phyloP scores from a whole-genome alignment of 2,797 vertebrate genomes.

The Nyctalus aviator region DNA sequence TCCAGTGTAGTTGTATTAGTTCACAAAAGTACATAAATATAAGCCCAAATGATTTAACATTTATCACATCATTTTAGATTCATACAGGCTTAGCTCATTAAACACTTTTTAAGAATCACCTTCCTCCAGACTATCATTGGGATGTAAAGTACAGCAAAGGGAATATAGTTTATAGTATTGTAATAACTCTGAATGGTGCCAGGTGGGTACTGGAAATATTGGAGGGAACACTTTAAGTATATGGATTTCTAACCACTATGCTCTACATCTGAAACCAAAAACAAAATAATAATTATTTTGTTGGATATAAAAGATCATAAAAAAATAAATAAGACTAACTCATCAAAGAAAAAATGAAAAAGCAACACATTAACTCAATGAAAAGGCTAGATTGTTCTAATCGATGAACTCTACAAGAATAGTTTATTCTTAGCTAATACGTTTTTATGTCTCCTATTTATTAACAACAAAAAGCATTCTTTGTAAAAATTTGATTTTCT shows the following conservation, averaged over 20 bases:
- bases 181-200: neutral
- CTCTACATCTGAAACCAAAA: neutral
- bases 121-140: neutral
- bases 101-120: constrained; percentile 65
- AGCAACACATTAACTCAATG: constrained; percentile 61
- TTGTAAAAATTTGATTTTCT: constrained; percentile 48
- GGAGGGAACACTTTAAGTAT: neutral
- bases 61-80: constrained; percentile 75
- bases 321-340: neutral
- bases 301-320: neutral
- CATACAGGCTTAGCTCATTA: constrained; percentile 72
- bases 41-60: constrained; percentile 64
- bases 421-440: constrained; percentile 3
- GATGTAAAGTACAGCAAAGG: neutral
- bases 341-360: constrained; percentile 61
- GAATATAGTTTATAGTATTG: neutral
- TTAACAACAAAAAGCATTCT: neutral
- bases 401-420: constrained; percentile 16
- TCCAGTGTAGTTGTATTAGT: constrained; percentile 18
- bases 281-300: neutral
- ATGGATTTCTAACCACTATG: neutral
- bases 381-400: constrained; percentile 28
- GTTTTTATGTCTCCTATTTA: neutral
- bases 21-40: constrained; percentile 18
- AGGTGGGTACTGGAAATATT: neutral